Evolutionary conservation across 2,113 vertebrate genomes (phyloP).

Genomic region (Acrocephalus kingi): DNA sequence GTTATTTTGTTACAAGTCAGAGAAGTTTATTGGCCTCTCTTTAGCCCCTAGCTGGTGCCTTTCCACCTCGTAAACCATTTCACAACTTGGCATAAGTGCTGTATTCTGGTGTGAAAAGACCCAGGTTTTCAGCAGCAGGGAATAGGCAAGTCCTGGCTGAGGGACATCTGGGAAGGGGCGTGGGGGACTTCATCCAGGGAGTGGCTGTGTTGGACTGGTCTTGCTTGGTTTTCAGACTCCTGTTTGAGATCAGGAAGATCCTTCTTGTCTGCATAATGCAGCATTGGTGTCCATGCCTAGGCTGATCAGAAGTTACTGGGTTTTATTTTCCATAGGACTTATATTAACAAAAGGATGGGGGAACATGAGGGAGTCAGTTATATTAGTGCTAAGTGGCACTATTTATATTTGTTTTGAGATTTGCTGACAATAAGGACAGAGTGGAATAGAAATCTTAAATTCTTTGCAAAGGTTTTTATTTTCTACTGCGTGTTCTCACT

Average conservation of each 20-base stretch:
- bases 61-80: constrained; percentile 33
- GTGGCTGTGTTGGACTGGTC: not conserved
- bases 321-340: not conserved
- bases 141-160: not conserved
- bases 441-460: not conserved
- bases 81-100: not conserved
- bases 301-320: not conserved
- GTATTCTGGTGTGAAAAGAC: constrained; percentile 23
- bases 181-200: accelerated
- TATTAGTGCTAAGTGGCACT: not conserved
- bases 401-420: not conserved
- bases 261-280: not conserved
- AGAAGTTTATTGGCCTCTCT: constrained; percentile 34
- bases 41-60: constrained; percentile 21
- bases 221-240: not conserved
- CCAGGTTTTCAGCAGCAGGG: not conserved
- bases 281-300: not conserved
- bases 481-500: not conserved
- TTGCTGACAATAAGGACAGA: not conserved
- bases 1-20: constrained; percentile 46
- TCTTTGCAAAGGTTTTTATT: not conserved
- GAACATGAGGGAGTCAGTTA: not conserved
- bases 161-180: not conserved
- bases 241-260: not conserved
- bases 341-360: not conserved